Evolutionary conservation across 23 tunicate species (phyloP).

Genomic region (Clavelina lepadiformis): DNA sequence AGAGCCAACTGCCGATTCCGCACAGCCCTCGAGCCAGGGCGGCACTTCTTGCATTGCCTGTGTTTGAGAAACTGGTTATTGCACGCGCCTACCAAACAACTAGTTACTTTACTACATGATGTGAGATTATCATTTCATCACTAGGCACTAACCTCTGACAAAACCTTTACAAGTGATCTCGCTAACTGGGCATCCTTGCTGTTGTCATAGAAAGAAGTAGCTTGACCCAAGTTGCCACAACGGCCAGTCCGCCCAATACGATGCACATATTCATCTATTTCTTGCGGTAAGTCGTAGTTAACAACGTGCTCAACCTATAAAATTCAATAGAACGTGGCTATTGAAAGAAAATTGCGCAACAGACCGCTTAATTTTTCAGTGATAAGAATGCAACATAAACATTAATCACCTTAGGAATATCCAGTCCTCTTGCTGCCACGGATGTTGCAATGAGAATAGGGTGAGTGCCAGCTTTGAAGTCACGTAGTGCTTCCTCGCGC

Average conservation of each 20-base stretch:
- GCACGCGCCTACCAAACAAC: too few species aligned
- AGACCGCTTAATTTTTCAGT: too few species aligned
- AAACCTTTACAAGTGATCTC: constrained; percentile 56
- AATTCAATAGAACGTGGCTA: background rate
- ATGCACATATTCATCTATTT: constrained; percentile 98
- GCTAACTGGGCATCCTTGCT: constrained; percentile 67
- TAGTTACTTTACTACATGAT: background rate
- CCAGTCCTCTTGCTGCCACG: constrained; percentile 98
- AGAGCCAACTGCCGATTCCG: constrained; percentile 68
- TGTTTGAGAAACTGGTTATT: too few species aligned
- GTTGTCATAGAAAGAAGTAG: constrained; percentile 86
- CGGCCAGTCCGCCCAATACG: constrained; percentile 98
- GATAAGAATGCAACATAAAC: too few species aligned
- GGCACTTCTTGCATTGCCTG: constrained; percentile 82
- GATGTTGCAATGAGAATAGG: constrained; percentile 98
- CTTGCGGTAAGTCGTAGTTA: constrained; percentile 90
- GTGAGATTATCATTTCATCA: background rate
- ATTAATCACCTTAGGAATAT: constrained; percentile 86
- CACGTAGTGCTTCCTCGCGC: constrained; percentile 87
- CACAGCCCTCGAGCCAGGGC: constrained; percentile 73
- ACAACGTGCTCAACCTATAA: constrained; percentile 91
- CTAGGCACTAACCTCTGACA: constrained; percentile 41
- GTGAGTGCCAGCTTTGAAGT: constrained; percentile 72
- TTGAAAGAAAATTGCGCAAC: too few species aligned
- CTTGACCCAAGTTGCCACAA: constrained; percentile 91